Percentiles rank a stretch among this genome's conserved stretches.
These are phyloP conservation scores for Chelonus insularis DNA, from an alignment of 1,140 invertebrate genomes.

Conservation along the genomic window DNA sequence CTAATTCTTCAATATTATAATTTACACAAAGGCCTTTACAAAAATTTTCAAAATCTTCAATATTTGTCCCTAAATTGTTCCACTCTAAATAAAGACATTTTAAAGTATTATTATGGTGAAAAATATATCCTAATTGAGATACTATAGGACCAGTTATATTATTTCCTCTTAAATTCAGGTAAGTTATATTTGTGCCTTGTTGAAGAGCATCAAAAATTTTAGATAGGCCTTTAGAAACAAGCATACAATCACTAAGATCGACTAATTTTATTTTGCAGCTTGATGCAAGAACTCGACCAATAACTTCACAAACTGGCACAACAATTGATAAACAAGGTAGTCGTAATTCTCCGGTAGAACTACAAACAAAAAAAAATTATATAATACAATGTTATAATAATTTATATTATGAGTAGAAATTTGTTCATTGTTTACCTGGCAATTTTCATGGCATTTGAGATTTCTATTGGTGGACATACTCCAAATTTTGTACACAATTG, in stretches of 20 bases:
- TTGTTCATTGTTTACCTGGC: constrained; percentile 7
- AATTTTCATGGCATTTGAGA: constrained; percentile 13
- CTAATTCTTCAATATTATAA: constrained; percentile 49
- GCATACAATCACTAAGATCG: constrained; percentile 51
- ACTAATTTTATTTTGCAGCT: constrained; percentile 44
- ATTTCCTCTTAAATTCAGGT: constrained; percentile 54
- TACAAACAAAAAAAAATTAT: constrained; percentile 29
- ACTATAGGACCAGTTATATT: constrained; percentile 48
- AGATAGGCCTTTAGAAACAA: constrained; percentile 42
- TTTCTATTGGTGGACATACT: neutral
- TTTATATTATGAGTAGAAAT: neutral
- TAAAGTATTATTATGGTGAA: constrained; percentile 47
- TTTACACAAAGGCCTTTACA: constrained; percentile 52
- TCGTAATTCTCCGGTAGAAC: constrained; percentile 41
- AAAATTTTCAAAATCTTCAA: constrained; percentile 48
- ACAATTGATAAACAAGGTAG: constrained; percentile 45
- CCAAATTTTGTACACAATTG: constrained; percentile 12
- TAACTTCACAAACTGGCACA: constrained; percentile 46
- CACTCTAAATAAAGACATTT: constrained; percentile 52
- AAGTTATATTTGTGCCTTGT: constrained; percentile 45
- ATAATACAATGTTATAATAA: neutral
- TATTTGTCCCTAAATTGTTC: constrained; percentile 50
- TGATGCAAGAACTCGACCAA: constrained; percentile 46
- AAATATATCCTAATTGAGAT: constrained; percentile 45
- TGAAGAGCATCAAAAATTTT: constrained; percentile 45